Evolutionary conservation across 1,140 invertebrate genomes (phyloP), one percentile per base, ranked within the genome.

Genomic region (Eupristina koningsbergeri): DNA sequence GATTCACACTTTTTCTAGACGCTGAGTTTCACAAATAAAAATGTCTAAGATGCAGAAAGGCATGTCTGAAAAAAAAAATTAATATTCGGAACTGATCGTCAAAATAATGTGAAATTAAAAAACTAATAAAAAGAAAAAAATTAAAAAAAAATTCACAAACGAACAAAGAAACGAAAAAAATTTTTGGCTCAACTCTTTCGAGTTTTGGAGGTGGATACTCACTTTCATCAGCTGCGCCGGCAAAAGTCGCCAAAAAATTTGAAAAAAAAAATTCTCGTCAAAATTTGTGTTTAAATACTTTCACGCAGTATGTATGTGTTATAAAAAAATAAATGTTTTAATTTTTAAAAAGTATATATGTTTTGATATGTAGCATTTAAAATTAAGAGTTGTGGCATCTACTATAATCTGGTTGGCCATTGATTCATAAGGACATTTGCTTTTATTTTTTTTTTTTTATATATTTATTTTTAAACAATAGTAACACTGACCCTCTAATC

Each of bases 211-310:
- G 53, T 86, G 63, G 82, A 89, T 89, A 89, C 88, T 89, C 88
- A 89, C 88, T 86, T 91, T 87, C 89, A 86, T 87, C 87, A 87
- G 88, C 90, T 91, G 91, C 88, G 90, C 91, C 91, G 58, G 90
- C 90, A 91, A 92, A 91, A 91, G 91, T 92, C 91, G 91, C 92
- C 91, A 91, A 92, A 92, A 92, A 91, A 92, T 91, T 92, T 89
- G 91, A 88, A 92, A 92, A 92, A 91, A 75, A 84, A 84, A 50
- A 41, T 90, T 88, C 86, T 91, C 88, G 91, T 92, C 91, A 92
- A 92, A 92, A 92, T 89, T 89, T 89, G 88, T 92, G 89, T 91
- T 89, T 47, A 80, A 80, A 74, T 50, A 80, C 45, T 74, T 79
- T 34, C 22, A 64, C 67, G 77, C 29, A 84, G n/a, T 83, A 63